Base-by-base conservation (phyloP, 2,888 invertebrate genomes). In the Agapetus fuscipes region DNA sequence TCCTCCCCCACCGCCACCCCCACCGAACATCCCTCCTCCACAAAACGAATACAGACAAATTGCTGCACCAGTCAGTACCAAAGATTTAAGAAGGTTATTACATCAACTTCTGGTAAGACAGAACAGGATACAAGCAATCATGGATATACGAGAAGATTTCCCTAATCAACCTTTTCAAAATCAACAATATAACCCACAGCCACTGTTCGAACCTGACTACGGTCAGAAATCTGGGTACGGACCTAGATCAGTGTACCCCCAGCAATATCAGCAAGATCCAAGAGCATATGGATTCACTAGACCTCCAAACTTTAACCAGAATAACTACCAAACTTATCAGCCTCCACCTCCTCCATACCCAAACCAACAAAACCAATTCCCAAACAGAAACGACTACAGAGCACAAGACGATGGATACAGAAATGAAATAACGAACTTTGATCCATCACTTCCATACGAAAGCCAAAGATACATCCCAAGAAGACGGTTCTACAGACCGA, bases 61-160 rank as follows among this genome's bases (percentile, higher is more conserved):
- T 30, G 70, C 76, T 32, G 74, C 81, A 7, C 83, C 83, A 5
- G 74, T 83, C 2, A 82, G 81, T 52, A 77, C 80, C 2, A 71
- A 75, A 51, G 83, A 83, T 54, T 75, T 83, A 43, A 79, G 80
- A 53, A 66, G 76, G 32, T 59, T 83, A 27, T 61, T 83, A 4
- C 77, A 80, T 46, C 72, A 78, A 54, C 60, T 83, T 39, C 71
- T 83, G 25, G 55, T 75, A 17, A 63, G 81, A 34, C 82, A 83
- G 57, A 74, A 68, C 49, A 63, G 72, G 30, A 53, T 78, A 48
- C 76, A 77, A 56, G 62, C 64, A 28, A 56, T 75, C 12, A 74
- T 72, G 64, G 71, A 70, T 32, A 46, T 48, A 11, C 34, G 46
- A 15, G 45, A 48, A 20, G 46, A 44, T 14, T 37, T 46, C 10